A percentile compares a stretch with the other conserved stretches of the same genome.
phyloP scores from a whole-genome alignment of 2,888 invertebrate species.

The Ariolimax columbianus region DNA sequence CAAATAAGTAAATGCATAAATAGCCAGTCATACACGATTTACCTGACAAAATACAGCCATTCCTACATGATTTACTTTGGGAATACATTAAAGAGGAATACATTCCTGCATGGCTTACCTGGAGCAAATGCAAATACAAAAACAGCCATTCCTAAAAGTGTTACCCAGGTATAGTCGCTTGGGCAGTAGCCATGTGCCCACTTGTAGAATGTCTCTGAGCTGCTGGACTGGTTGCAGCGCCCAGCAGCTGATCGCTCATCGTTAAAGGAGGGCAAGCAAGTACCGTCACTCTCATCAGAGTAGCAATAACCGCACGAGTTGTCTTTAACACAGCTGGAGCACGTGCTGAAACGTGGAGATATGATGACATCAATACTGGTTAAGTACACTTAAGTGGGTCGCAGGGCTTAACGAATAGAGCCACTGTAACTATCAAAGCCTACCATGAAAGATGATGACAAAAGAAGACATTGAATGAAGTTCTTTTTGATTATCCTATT shows the following conservation, averaged over 20 bases:
- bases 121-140: constrained; percentile 80
- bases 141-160: constrained; percentile 76
- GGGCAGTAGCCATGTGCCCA: constrained; percentile 80
- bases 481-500: too few species aligned
- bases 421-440: too few species aligned
- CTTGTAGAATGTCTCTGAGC: constrained; percentile 34
- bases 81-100: too few species aligned
- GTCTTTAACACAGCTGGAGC: constrained; percentile 77
- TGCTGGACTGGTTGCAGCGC: constrained; percentile 60
- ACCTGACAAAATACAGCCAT: too few species aligned
- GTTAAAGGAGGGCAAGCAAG: constrained; percentile 65
- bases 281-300: constrained; percentile 61
- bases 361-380: not conserved
- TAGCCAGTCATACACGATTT: too few species aligned
- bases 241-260: constrained; percentile 62
- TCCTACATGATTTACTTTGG: too few species aligned
- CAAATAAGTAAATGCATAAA: too few species aligned
- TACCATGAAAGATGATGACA: too few species aligned
- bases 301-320: constrained; percentile 79
- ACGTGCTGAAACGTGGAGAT: constrained; percentile 58
- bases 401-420: too few species aligned
- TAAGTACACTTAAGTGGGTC: too few species aligned
- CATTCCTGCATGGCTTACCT: too few species aligned
- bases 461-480: too few species aligned
- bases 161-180: constrained; percentile 76